phyloP scores from a whole-genome alignment of 2,113 vertebrate genomes.

The Channa maculata region DNA sequence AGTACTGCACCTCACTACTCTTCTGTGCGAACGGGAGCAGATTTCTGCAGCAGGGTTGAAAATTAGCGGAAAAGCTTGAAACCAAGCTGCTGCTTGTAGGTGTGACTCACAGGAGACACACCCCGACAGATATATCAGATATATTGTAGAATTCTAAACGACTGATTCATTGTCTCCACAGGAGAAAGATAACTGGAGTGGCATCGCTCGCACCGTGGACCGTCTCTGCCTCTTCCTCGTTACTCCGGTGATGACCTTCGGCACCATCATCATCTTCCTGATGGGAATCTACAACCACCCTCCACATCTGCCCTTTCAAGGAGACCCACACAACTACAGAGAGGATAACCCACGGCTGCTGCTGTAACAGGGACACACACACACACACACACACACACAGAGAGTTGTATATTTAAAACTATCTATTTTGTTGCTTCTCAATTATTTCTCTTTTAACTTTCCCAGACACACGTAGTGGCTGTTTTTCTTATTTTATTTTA shows the following conservation, averaged over 20 bases:
- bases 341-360: constrained; percentile 83
- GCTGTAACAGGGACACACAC: constrained; percentile 34
- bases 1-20: too few species aligned
- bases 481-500: too few species aligned
- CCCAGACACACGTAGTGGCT: too few species aligned
- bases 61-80: too few species aligned
- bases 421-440: too few species aligned
- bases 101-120: too few species aligned
- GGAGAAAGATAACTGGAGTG: constrained; percentile 97
- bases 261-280: constrained; percentile 94
- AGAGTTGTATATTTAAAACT: background rate
- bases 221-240: constrained; percentile 92
- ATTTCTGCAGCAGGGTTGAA: too few species aligned
- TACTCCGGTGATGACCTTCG: constrained; percentile 90
- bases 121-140: too few species aligned
- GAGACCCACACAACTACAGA: constrained; percentile 89
- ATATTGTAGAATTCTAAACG: too few species aligned
- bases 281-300: constrained; percentile 93
- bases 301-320: constrained; percentile 88
- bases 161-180: constrained; percentile 49
- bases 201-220: constrained; percentile 90
- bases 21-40: too few species aligned
- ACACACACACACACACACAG: constrained; percentile 16
- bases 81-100: too few species aligned
- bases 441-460: too few species aligned